Percentiles rank a stretch among this genome's conserved stretches.
Evolutionary conservation across 2,797 vertebrate species (phyloP).

Genomic region (Artibeus jamaicensis): DNA sequence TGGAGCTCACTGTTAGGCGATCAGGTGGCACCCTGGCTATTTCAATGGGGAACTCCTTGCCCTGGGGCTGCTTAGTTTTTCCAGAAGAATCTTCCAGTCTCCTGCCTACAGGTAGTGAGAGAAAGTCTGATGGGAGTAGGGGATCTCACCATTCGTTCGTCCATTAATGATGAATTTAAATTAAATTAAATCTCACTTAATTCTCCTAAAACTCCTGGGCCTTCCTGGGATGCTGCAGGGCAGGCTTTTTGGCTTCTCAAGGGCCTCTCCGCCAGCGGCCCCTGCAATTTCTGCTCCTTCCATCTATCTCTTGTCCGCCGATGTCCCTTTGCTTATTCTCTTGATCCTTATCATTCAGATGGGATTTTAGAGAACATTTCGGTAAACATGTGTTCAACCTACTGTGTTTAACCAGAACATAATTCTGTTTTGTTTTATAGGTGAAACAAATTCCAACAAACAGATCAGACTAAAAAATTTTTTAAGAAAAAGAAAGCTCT

Average conservation of each 20-base stretch:
- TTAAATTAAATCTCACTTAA: not conserved
- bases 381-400: not conserved
- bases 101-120: not conserved
- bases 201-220: not conserved
- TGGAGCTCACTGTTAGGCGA: not conserved
- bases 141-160: not conserved
- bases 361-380: not conserved
- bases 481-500: not conserved
- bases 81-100: not conserved
- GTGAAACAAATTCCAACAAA: conserved; percentile 9
- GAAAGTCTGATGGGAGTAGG: not conserved
- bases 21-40: not conserved
- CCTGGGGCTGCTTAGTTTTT: not conserved
- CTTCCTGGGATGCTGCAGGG: not conserved
- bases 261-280: too few relatives aligned
- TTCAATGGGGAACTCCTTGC: not conserved
- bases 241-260: not conserved
- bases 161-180: not conserved
- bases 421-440: not conserved
- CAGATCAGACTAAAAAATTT: not conserved
- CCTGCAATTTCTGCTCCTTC: not conserved
- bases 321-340: not conserved
- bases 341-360: not conserved
- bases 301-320: not conserved
- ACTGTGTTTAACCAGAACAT: not conserved